Conservation (phyloP, 2,797 vertebrate species). For the Malacoraja senta region DNA sequence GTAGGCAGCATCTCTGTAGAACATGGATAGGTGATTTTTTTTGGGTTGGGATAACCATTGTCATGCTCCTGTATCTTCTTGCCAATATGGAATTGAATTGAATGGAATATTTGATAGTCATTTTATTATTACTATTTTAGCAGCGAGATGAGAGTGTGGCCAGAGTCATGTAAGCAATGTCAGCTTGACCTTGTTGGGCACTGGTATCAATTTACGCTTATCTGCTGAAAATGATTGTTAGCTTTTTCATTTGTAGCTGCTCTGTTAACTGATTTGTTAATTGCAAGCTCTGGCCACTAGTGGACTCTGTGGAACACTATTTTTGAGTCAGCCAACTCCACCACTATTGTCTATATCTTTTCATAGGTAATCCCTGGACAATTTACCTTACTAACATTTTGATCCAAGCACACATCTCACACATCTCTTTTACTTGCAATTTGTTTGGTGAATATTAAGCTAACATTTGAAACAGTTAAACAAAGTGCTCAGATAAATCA, state of each 20-base stretch:
- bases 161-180: no score
- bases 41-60: no score
- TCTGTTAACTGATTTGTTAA: neutral
- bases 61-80: no score
- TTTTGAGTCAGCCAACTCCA: neutral
- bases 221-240: neutral
- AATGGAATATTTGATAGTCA: no score
- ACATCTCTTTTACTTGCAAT: neutral
- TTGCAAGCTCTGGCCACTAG: neutral
- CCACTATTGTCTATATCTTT: neutral
- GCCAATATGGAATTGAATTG: no score
- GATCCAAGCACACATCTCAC: neutral
- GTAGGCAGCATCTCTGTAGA: no score
- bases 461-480: neutral
- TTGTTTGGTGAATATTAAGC: neutral
- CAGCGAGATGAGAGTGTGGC: no score
- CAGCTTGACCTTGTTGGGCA: neutral
- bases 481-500: neutral
- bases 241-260: neutral
- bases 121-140: no score
- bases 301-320: neutral
- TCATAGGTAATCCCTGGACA: neutral
- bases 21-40: no score
- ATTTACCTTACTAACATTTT: neutral
- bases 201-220: neutral